Evolutionary conservation across 2,888 invertebrate genomes (phyloP), one percentile per base, ranked within the genome.

Genomic region (Aporophyla nigra): DNA sequence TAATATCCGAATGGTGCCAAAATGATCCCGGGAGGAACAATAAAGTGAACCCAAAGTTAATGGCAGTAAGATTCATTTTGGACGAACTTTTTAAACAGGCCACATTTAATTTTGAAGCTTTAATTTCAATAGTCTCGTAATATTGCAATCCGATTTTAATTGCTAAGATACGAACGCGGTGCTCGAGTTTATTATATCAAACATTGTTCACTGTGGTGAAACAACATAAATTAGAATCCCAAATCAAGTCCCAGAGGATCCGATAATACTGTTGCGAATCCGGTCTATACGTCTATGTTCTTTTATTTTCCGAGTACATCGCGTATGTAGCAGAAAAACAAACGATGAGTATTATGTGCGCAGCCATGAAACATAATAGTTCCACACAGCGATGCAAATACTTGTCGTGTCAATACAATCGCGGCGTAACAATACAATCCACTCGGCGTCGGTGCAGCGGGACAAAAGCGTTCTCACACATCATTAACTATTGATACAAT

Each of bases 141-240:
- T 88, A 88, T 88, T 88, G 85, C 86, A 85, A 86, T 86, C 81
- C 79, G 69, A 86, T 89, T 90, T 91, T 89, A 89, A 89, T 90
- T 88, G 79, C 84, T 70, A 67, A 82, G 83, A 87, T 77, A 76
- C 71, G 73, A 73, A 58, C 40, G 74, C 74, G 80, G 70, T 54
- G 61, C 73, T 70, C n/a, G 61, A 73, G 63, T 83, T 72, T 79
- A 67, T 72, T 79, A 67, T 71, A 82, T 27, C 63, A 80, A 76
- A 74, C 62, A 76, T 82, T 82, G 71, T 75, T 71, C 24, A 65
- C 56, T 56, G 75, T 33, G 61, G 73, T 56, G 21, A 51, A 71
- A 49, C 58, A 56, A 69, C 68, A 58, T 67, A 63, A 76, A 69
- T 81, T 65, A 40, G 21, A 80, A 76, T 61, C 49, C 53, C 56